Evolutionary conservation across 2,797 vertebrate genomes (phyloP).

Genomic region (Onychomys arenicola): DNA sequence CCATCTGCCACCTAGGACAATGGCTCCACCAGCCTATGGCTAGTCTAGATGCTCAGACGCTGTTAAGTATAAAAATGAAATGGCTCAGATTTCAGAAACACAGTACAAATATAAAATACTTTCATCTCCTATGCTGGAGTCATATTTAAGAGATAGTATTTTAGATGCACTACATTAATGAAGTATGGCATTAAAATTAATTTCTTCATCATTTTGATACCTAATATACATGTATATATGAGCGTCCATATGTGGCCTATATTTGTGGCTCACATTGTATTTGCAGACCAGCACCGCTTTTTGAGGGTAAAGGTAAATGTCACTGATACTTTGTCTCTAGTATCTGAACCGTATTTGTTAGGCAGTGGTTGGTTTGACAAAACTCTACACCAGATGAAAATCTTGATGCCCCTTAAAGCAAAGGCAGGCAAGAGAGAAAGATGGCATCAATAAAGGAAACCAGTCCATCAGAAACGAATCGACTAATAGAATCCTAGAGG

Average conservation of each 20-base stretch:
- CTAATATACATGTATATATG: not conserved
- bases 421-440: not conserved
- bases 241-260: accelerated
- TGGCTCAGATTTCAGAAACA: not conserved
- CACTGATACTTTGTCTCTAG: not conserved
- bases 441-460: not conserved
- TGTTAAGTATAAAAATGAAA: not conserved
- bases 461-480: not conserved
- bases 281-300: not conserved
- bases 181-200: not conserved
- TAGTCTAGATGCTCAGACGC: not conserved
- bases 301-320: not conserved
- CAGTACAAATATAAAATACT: not conserved
- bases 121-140: not conserved
- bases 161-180: not conserved
- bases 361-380: not conserved
- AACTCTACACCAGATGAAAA: not conserved
- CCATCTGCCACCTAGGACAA: not conserved
- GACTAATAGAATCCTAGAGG: not conserved
- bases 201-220: not conserved
- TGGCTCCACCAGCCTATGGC: not conserved
- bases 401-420: not conserved
- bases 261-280: not conserved
- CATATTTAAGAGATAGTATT: not conserved
- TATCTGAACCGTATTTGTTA: not conserved